Evolutionary conservation across 2,113 vertebrate genomes (phyloP).

Genomic region (Phalacrocorax aristotelis): DNA sequence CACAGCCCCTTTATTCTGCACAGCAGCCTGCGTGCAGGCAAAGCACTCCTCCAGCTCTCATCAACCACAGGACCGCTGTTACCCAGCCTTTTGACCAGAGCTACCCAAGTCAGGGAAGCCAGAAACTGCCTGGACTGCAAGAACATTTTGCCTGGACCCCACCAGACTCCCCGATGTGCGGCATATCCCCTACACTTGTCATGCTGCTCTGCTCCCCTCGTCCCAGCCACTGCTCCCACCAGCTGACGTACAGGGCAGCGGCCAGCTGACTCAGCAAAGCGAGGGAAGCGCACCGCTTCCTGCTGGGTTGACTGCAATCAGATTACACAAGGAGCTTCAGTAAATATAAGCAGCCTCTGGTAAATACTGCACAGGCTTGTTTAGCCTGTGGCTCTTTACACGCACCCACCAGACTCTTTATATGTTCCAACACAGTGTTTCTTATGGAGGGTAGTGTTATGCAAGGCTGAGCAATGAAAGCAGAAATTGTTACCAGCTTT

Average conservation of each 20-base stretch:
- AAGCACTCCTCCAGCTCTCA: neutral
- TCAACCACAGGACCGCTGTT: neutral
- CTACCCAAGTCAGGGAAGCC: neutral
- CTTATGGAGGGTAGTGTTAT: neutral
- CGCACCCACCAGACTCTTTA: constrained; percentile 32
- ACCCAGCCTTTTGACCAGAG: neutral
- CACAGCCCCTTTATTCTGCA: neutral
- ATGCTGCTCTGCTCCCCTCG: rapidly evolving
- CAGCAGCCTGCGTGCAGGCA: neutral
- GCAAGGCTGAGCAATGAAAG: constrained; percentile 46
- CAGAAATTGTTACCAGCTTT: constrained; percentile 39
- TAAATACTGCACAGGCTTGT: constrained; percentile 55
- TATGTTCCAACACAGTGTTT: constrained; percentile 1
- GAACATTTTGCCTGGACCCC: neutral
- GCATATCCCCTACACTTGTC: neutral
- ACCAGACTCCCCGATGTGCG: neutral
- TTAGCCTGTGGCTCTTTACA: constrained; percentile 58
- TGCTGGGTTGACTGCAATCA: neutral
- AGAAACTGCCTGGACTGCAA: neutral
- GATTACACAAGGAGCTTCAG: neutral
- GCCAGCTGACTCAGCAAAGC: neutral
- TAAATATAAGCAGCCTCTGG: neutral
- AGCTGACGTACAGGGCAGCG: neutral
- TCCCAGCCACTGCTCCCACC: neutral
- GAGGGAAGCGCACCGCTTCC: rapidly evolving